Evolutionary conservation across 2,888 invertebrate species (phyloP), one percentile per base, ranked within the genome.

Genomic region (Cephus nigrinus): DNA sequence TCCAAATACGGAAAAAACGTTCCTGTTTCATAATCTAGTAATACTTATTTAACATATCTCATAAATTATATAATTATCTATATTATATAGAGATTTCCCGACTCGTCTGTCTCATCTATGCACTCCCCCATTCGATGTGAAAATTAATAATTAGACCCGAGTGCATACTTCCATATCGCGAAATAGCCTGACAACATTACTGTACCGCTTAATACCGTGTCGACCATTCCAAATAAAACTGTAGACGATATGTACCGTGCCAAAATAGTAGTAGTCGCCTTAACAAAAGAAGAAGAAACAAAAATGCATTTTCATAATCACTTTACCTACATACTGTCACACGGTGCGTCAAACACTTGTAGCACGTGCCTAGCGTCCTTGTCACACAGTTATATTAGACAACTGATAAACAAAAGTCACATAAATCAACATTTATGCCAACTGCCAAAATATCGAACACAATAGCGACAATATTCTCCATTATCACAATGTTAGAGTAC

Each of bases 1-100:
- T 81, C 83, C 76, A 68, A 76, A 77, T 76, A 75, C 71, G 74
- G 74, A 69, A 35, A 75, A 74, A 74, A 68, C 74, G 77, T 74
- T 76, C 71, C 76, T 77, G 73, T 69, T 69, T 69, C 75, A 83
- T 73, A 79, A 76, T 79, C 76, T 80, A 80, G 76, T 84, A 83
- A 84, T 84, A 85, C 83, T 85, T 82, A 82, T 84, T 76, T 81
- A 78, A 81, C 78, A 81, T 81, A 79, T 82, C 75, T 80, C 76
- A 82, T 82, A 82, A 84, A 83, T 84, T 78, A 82, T 78, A 79
- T 74, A 82, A 79, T 83, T 72, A 77, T 78, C 81, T 81, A 79
- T 82, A 79, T 68, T 55, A 30, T 77, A 71, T 80, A 71, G 33
- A 33, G 32, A 75, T 68, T 55, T 75, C 34, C 35, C 35, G 35